These are phyloP conservation scores for Axis porcinus DNA, from an alignment of 2,113 vertebrate species.

Conservation along the genomic window DNA sequence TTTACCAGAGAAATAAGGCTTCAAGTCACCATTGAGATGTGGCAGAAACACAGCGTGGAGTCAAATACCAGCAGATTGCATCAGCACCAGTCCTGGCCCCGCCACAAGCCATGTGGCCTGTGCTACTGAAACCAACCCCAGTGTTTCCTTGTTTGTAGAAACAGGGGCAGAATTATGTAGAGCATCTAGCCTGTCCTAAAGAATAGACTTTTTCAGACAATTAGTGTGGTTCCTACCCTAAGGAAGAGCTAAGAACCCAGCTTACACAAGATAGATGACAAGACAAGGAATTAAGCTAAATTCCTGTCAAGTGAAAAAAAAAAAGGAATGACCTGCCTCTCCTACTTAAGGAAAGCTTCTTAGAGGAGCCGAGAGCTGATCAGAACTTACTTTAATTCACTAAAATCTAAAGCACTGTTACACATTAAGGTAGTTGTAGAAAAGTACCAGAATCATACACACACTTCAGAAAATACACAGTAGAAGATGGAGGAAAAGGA, in stretches of 20 bases:
- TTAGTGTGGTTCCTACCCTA: neutral
- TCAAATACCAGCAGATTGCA: neutral
- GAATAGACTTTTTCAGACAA: neutral
- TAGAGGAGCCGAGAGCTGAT: neutral
- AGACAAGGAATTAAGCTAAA: neutral
- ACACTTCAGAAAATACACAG: neutral
- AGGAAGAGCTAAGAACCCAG: neutral
- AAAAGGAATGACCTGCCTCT: neutral
- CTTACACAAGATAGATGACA: neutral
- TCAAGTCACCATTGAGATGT: neutral
- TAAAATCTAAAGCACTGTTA: neutral
- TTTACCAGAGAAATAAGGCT: slow-evolving; percentile 10
- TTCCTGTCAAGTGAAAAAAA: neutral
- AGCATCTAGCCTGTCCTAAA: neutral
- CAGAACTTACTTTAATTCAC: neutral
- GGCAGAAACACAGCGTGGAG: neutral
- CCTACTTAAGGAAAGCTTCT: neutral
- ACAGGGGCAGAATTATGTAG: neutral
- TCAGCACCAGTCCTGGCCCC: neutral
- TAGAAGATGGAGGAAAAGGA: neutral
- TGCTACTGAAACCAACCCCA: neutral
- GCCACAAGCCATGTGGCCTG: neutral
- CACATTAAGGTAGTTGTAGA: neutral
- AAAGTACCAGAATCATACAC: neutral
- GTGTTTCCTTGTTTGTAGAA: neutral